These are phyloP conservation scores for Blastobasis lacticolella DNA, from an alignment of 2,888 invertebrate species.

Conservation along the genomic window DNA sequence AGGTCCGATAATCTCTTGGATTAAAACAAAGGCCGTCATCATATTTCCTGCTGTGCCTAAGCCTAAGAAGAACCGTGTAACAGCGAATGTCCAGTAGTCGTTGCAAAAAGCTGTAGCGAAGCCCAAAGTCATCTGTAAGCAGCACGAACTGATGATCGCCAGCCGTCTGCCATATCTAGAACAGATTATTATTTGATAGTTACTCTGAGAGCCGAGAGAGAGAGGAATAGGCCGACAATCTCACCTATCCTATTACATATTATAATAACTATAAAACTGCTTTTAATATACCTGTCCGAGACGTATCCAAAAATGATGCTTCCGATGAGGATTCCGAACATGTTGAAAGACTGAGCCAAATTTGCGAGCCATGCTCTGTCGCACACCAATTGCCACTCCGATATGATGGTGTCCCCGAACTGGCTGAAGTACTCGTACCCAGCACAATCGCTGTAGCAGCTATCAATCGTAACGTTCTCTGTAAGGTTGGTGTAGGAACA, in stretches of 20 bases:
- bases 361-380: constrained; percentile 74
- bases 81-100: constrained; percentile 66
- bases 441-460: constrained; percentile 68
- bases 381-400: constrained; percentile 82
- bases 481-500: constrained; percentile 46
- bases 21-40: constrained; percentile 77
- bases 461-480: constrained; percentile 33
- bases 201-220: too few species aligned
- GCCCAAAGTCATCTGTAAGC: constrained; percentile 77
- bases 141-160: constrained; percentile 75
- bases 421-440: constrained; percentile 71
- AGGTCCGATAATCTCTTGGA: constrained; percentile 75
- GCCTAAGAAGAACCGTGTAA: constrained; percentile 78
- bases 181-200: constrained; percentile 11
- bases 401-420: constrained; percentile 79
- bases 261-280: too few species aligned
- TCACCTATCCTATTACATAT: too few species aligned
- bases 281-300: constrained; percentile 74
- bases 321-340: constrained; percentile 81
- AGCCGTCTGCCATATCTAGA: constrained; percentile 80
- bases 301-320: constrained; percentile 79
- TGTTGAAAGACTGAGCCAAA: constrained; percentile 79
- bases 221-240: too few species aligned
- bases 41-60: constrained; percentile 83
- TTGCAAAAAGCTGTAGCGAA: constrained; percentile 77